Evolutionary conservation across 2,113 vertebrate species (phyloP), one percentile per base, ranked within the genome.

Genomic region (Bufo gargarizans): DNA sequence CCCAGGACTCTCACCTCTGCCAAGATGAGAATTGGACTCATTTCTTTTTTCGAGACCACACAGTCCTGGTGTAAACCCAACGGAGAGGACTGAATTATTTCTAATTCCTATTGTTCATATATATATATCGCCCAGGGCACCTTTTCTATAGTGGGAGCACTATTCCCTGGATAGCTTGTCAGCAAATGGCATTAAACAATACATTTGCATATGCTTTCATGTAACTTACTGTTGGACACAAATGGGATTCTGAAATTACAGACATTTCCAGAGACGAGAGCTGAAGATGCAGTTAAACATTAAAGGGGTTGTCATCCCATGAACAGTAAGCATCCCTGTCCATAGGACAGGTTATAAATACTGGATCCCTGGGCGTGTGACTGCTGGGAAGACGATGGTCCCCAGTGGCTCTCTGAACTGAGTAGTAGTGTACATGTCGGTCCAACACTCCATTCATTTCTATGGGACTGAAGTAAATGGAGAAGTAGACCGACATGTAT

Each of bases 1-100:
- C 92, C 88, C 89, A 90, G 90, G 90, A 91, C 91, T 91, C 80
- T 91, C 89, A 91, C 76, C 80, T 86, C 87, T 17, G 49, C 89
- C 90, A 89, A 92, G 89, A 90, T 76, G 82, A 89, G 84, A 92
- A 88, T 87, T 91, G 0, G 77, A 87, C 77, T 56, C 8, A 80
- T 87, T 80, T 79, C 77, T 80, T 22, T 49, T 77, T 61, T 45
- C 12, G 8, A 78, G 74, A 86, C 58, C 85, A 74, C 20, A 53
- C 59, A 71, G 77, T 45, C 22, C 59, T 71, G 13, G 14, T 33
- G 33, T 20, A 80, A 80, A 53, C 85, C 63, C 76, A 67, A 33
- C 20, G 43, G 58, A 16, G 7, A 65, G 20, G 0, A 63, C 3
- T 53, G 3, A 17, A 74, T 74, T 74, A 17, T 47, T 47, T n/a